Conservation (phyloP, 2,888 invertebrate genomes). For the Andrena praecox region DNA sequence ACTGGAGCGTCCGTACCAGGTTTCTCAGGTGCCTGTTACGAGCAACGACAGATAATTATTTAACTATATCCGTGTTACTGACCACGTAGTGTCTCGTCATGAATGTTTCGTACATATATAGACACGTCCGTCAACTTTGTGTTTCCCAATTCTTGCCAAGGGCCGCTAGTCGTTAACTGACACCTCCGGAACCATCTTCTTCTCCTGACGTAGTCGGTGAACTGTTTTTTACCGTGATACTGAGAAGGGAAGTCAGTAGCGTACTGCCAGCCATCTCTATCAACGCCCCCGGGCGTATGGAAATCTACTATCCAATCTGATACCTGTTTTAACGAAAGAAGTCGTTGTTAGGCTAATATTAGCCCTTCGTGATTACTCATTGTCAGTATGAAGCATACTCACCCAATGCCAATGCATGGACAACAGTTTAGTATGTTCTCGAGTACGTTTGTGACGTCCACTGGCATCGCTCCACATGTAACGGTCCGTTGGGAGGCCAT, state of each 20-base stretch:
- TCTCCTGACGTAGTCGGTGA: slow-evolving; percentile 95
- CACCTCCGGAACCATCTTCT: slow-evolving; percentile 94
- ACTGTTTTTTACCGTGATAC: slow-evolving; percentile 93
- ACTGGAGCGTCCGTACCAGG: slow-evolving; percentile 85
- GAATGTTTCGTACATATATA: slow-evolving; percentile 87
- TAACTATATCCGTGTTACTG: not conserved
- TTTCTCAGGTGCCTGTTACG: slow-evolving; percentile 84
- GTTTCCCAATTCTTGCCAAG: slow-evolving; percentile 95
- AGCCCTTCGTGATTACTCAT: slow-evolving; percentile 2
- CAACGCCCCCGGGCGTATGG: slow-evolving; percentile 95
- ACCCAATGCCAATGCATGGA: slow-evolving; percentile 97
- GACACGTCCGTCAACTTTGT: slow-evolving; percentile 94
- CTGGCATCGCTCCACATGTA: slow-evolving; percentile 97
- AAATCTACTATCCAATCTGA: slow-evolving; percentile 98
- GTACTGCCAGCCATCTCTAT: slow-evolving; percentile 97
- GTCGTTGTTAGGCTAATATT: not conserved
- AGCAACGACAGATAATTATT: slow-evolving; percentile 25
- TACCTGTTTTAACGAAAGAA: slow-evolving; percentile 84
- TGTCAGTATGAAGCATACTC: slow-evolving; percentile 63
- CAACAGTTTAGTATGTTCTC: slow-evolving; percentile 94
- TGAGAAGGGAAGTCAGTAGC: slow-evolving; percentile 96
- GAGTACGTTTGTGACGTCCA: slow-evolving; percentile 93
- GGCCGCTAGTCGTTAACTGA: slow-evolving; percentile 93
- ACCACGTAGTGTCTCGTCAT: not conserved
- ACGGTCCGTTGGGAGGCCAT: slow-evolving; percentile 94